Evolutionary conservation across 2,113 vertebrate genomes (phyloP).

Genomic region (Tachysurus fulvidraco): DNA sequence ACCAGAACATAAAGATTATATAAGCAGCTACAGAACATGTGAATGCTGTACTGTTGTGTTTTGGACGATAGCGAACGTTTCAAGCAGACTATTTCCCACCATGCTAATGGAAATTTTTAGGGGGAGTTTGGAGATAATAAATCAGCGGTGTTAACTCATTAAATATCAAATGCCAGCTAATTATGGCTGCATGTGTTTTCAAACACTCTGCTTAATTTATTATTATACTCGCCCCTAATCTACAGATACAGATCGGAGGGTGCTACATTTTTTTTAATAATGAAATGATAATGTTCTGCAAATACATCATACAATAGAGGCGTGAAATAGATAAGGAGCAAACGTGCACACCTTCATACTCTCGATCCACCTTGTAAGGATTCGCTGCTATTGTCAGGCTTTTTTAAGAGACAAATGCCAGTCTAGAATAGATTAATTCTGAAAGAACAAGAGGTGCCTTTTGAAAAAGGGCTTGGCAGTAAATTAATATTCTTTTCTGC

Average conservation of each 20-base stretch:
- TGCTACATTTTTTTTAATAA: conserved; percentile 69
- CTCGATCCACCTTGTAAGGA: conserved; percentile 68
- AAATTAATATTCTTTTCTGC: neutral
- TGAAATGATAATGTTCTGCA: conserved; percentile 71
- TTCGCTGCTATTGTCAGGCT: conserved; percentile 66
- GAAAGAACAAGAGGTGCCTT: neutral
- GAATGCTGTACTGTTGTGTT: neutral
- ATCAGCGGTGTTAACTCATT: conserved; percentile 72
- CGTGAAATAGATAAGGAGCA: conserved; percentile 69
- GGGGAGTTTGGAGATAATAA: conserved; percentile 73
- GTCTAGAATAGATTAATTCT: conserved; percentile 25
- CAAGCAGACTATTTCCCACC: conserved; percentile 71
- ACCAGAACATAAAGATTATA: neutral
- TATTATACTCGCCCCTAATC: conserved; percentile 77
- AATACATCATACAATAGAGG: conserved; percentile 69
- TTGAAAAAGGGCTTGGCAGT: neutral
- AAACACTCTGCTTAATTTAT: conserved; percentile 80
- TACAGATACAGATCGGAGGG: conserved; percentile 69
- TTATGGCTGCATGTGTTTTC: conserved; percentile 78
- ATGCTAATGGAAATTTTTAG: conserved; percentile 71
- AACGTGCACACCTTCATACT: conserved; percentile 66
- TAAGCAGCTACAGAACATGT: neutral
- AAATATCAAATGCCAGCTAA: conserved; percentile 80
- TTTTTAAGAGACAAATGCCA: conserved; percentile 43
- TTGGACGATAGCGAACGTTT: conserved; percentile 46